Evolutionary conservation across 35 echinoderm and acorn worm species (phyloP), one percentile per base, ranked within the genome.

Genomic region (Patiria miniata): DNA sequence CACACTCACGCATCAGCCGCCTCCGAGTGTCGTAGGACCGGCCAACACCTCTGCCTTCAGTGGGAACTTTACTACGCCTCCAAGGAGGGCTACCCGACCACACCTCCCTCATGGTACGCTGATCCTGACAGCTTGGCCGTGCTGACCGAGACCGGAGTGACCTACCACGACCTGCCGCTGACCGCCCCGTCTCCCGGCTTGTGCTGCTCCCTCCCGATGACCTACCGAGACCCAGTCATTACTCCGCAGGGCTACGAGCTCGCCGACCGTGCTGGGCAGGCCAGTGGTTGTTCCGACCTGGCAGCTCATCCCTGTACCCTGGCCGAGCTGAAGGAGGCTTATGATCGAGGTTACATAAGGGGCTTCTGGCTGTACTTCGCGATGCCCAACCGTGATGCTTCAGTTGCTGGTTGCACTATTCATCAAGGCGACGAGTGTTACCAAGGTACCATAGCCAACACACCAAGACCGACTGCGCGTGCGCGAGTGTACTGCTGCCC

Each of bases 281-380:
- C 7, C 12, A 15, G 15, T 10, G 61, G 23, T 69, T 73, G 65
- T 23, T 30, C 26, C n/a, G 65, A 30, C 22, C 15, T 73, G 34
- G 65, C 26, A 0, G 65, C 65, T 30, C 30, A 73, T 34, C 65
- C 9, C 65, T 73, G 65, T 36, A 73, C 65, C 26, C 65, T 73
- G 65, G 65, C 29, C 0, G 65, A 73, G 65, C 34, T 73, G 21
- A 73, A 73, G 65, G 65, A 73, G 65, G 65, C 65, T 14, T 73
- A 36, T 23, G 7, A 32, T 26, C 26, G 26, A 5, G 65, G 65
- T 23, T 73, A 36, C 16, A 18, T 12, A 73, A 26, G 2, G 2
- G 15, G 0, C 1, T 0, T 2, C 2, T 73, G 65, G 65, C 30
- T 73, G 21, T 73, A 36, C 15, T 73, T 73, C 26, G 23, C 65